Conservation (phyloP, 2,888 invertebrate species). For the Onchidella celtica region DNA sequence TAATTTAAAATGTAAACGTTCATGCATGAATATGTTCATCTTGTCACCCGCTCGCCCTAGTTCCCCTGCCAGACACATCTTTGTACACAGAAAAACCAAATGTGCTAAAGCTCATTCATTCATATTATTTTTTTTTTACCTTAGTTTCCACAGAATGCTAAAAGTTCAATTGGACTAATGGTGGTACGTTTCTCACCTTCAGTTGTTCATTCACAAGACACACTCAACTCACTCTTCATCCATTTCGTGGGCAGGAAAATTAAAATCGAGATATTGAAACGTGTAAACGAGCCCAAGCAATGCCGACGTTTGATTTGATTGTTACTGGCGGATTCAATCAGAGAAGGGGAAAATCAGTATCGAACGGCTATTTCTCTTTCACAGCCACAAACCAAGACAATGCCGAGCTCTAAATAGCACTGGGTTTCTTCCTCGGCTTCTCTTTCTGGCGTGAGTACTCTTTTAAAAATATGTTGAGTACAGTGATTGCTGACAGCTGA, state of each 20-base stretch:
- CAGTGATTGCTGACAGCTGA: constrained; percentile 16
- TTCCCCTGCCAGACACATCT: no score
- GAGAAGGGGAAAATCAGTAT: constrained; percentile 19
- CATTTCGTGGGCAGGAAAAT: constrained; percentile 33
- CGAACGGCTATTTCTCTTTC: constrained; percentile 32
- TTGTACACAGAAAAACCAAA: no score
- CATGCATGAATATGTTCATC: no score
- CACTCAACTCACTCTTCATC: constrained; percentile 35
- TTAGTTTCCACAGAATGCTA: no score
- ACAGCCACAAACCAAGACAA: constrained; percentile 37
- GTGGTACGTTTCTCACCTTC: constrained; percentile 20
- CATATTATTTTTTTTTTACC: no score
- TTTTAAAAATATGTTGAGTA: neutral
- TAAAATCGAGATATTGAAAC: constrained; percentile 38
- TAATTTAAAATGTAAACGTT: no score
- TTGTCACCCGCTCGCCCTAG: no score
- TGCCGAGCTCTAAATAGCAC: constrained; percentile 23
- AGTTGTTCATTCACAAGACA: neutral
- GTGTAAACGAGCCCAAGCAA: constrained; percentile 37
- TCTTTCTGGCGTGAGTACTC: neutral
- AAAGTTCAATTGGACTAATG: no score
- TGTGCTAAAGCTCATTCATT: no score
- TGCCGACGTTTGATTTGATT: constrained; percentile 36
- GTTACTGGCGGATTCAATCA: constrained; percentile 39
- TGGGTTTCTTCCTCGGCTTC: neutral